A percentile compares a stretch with the other conserved stretches of the same genome.
These are phyloP conservation scores for Natator depressus DNA, from an alignment of 2,113 vertebrate genomes.

Conservation along the genomic window DNA sequence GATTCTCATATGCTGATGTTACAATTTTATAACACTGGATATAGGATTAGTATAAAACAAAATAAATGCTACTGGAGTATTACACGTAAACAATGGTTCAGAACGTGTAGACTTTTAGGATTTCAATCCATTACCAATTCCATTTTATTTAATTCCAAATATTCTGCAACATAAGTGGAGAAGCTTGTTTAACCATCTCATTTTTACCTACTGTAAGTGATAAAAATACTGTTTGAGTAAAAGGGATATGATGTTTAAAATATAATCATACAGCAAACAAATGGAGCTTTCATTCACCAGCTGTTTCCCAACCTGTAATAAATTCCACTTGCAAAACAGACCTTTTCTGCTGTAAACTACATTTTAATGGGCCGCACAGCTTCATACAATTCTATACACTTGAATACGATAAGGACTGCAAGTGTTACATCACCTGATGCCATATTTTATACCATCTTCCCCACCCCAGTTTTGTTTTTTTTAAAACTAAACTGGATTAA, in stretches of 20 bases:
- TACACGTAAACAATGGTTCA: neutral
- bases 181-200: slow-evolving; percentile 12
- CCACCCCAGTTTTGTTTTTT: neutral
- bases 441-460: neutral
- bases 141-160: slow-evolving; percentile 8
- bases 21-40: no score
- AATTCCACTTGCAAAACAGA: neutral
- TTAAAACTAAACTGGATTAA: slow-evolving; percentile 5
- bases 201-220: neutral
- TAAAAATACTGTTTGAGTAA: slow-evolving; percentile 17
- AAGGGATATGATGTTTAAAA: neutral
- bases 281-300: slow-evolving; percentile 24
- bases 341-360: neutral
- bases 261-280: neutral
- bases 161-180: neutral
- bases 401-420: neutral
- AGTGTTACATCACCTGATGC: neutral
- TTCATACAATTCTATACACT: slow-evolving; percentile 5
- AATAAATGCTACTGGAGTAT: neutral
- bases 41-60: neutral
- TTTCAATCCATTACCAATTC: neutral
- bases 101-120: neutral
- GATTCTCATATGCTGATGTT: neutral
- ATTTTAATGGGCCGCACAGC: neutral
- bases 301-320: slow-evolving; percentile 23